These are phyloP conservation scores for Agrochola macilenta DNA, from an alignment of 2,888 invertebrate genomes.

Conservation along the genomic window DNA sequence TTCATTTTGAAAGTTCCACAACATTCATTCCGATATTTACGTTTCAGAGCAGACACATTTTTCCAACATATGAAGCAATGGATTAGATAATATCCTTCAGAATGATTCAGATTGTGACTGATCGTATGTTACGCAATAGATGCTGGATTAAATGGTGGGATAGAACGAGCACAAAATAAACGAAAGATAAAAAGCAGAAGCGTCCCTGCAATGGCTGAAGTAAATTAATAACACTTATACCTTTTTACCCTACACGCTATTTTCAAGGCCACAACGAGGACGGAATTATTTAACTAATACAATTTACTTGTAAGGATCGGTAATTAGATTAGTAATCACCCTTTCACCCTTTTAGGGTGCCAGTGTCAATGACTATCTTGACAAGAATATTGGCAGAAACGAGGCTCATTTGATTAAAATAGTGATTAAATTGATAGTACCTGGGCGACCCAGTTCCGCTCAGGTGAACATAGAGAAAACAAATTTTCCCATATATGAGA, in stretches of 20 bases:
- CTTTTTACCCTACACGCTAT: neutral
- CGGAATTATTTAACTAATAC: conserved; percentile 48
- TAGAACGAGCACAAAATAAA: neutral
- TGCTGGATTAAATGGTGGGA: neutral
- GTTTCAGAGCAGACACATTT: too few relatives aligned
- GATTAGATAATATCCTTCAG: too few relatives aligned
- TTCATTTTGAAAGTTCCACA: too few relatives aligned
- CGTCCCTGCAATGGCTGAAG: neutral
- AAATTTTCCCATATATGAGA: too few relatives aligned
- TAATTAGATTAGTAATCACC: conserved; percentile 32
- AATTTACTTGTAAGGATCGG: conserved; percentile 47
- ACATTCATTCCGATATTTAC: too few relatives aligned
- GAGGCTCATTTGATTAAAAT: conserved; percentile 26
- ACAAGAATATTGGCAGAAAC: conserved; percentile 7
- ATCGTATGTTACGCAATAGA: too few relatives aligned
- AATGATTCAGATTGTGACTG: too few relatives aligned
- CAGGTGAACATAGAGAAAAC: too few relatives aligned
- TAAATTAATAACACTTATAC: neutral
- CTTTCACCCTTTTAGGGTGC: conserved; percentile 43
- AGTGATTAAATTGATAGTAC: neutral
- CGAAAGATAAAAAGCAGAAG: neutral
- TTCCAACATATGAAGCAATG: too few relatives aligned
- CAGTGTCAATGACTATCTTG: conserved; percentile 20
- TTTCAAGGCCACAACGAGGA: conserved; percentile 6
- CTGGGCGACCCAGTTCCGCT: too few relatives aligned